Percentiles rank a stretch among this genome's conserved stretches.
Conservation (phyloP, 2,888 invertebrate genomes). For the Drosophila paracracens region DNA sequence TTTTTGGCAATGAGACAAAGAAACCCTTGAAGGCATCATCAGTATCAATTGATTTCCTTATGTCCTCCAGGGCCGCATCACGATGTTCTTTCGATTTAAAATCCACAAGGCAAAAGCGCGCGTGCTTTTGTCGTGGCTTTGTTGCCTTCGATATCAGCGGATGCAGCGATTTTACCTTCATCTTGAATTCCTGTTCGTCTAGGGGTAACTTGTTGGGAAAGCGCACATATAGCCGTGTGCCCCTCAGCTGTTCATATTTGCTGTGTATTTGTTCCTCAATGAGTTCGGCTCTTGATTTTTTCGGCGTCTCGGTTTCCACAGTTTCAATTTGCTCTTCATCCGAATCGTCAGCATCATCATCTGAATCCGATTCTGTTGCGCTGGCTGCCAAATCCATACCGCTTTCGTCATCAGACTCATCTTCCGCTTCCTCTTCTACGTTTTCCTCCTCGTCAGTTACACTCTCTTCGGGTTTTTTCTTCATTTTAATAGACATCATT, state of each 20-base stretch:
- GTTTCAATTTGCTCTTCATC: slow-evolving; percentile 21
- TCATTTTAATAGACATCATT: slow-evolving; percentile 49
- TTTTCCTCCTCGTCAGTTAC: slow-evolving; percentile 34
- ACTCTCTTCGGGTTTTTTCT: slow-evolving; percentile 46
- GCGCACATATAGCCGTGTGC: slow-evolving; percentile 78
- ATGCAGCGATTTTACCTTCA: slow-evolving; percentile 67
- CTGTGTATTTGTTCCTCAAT: slow-evolving; percentile 60
- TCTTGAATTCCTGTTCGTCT: slow-evolving; percentile 68
- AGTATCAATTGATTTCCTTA: slow-evolving; percentile 46
- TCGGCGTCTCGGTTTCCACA: background rate
- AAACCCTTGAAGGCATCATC: slow-evolving; percentile 62
- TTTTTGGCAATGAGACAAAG: slow-evolving; percentile 74
- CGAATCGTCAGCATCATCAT: slow-evolving; percentile 39
- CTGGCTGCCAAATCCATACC: slow-evolving; percentile 69
- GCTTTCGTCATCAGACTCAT: slow-evolving; percentile 32
- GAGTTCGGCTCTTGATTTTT: slow-evolving; percentile 49
- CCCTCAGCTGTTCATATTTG: slow-evolving; percentile 73
- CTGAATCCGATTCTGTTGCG: slow-evolving; percentile 75
- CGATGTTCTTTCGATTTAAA: slow-evolving; percentile 76
- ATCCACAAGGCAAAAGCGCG: slow-evolving; percentile 81
- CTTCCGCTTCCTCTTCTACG: slow-evolving; percentile 20
- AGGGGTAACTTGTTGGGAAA: slow-evolving; percentile 78
- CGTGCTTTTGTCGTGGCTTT: slow-evolving; percentile 82
- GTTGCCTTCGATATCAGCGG: slow-evolving; percentile 64
- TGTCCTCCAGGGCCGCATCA: slow-evolving; percentile 60